A percentile compares a stretch with the other conserved stretches of the same genome.
Evolutionary conservation across 2,888 invertebrate genomes (phyloP).

Genomic region (Drepanosiphum platanoidis): DNA sequence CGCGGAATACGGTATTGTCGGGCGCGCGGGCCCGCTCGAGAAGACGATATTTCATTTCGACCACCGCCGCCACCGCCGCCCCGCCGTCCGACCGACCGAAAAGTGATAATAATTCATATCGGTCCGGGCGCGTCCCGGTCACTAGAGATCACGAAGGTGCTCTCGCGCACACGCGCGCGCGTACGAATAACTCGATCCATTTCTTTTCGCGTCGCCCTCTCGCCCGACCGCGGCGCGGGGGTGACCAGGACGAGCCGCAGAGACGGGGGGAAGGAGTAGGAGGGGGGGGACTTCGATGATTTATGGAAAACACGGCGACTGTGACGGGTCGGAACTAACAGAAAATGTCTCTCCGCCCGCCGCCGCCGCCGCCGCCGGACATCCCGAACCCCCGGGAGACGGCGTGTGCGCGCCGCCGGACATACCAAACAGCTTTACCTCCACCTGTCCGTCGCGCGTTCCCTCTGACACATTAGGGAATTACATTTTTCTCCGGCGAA

Average conservation of each 20-base stretch:
- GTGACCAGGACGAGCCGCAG: no score
- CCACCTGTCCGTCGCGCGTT: constrained; percentile 73
- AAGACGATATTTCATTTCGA: constrained; percentile 60
- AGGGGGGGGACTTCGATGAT: constrained; percentile 40
- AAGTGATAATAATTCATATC: constrained; percentile 62
- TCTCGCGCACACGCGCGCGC: neutral
- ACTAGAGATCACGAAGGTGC: constrained; percentile 61
- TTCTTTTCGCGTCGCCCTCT: constrained; percentile 33
- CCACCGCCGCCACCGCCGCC: neutral
- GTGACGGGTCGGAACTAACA: constrained; percentile 56
- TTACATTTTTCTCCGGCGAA: constrained; percentile 42
- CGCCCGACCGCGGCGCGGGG: neutral
- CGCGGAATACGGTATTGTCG: constrained; percentile 21
- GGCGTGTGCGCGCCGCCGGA: constrained; percentile 34
- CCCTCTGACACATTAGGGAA: constrained; percentile 55
- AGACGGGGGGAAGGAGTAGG: neutral
- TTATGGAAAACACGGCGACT: constrained; percentile 59
- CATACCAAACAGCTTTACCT: constrained; percentile 51
- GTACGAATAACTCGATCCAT: constrained; percentile 52
- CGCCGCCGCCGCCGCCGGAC: neutral
- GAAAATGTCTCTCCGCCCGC: constrained; percentile 35
- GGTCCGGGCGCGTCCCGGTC: constrained; percentile 59
- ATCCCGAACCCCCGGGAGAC: constrained; percentile 43
- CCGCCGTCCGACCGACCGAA: constrained; percentile 27
- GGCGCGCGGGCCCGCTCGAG: neutral